Evolutionary conservation across 2,888 invertebrate species (phyloP), one percentile per base, ranked within the genome.

Genomic region (Euplagia quadripunctaria): DNA sequence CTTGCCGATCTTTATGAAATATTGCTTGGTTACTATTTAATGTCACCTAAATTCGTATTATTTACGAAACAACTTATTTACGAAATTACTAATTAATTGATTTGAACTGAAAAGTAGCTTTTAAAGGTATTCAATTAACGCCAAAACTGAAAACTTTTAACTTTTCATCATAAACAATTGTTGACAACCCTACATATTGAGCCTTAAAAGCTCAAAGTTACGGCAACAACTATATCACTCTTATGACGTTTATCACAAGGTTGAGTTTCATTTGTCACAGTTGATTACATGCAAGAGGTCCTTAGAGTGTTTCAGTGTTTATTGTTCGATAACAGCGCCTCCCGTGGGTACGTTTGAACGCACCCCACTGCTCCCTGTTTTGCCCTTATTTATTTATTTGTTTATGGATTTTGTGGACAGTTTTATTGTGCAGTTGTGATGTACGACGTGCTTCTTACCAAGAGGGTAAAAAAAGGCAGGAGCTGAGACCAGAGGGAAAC

Each of bases 301-400:
- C 65, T 31, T 8, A 74, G 74, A 73, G 64, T 73, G 73, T 73
- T 83, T 82, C 81, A 75, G 64, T 46, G 76, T 85, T 85, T 86
- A 86, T 85, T 80, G 71, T 79, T 61, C 69, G 76, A 77, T 81
- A 81, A 85, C 77, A 77, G 73, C 68, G 31, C 8, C 64, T 79
- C 86, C 78, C 81, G 1, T 3, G 80, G 77, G 86, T 71, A 68
- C 70, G 74, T 79, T 80, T 67, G 74, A 77, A 68, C 64, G 74
- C 74, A 14, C 71, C 68, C 71, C 65, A 78, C 67, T 64, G 70
- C 72, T 66, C 64, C 51, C 64, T 74, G 71, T 75, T 73, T 72
- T 75, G 67, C 76, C 61, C 72, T 79, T 77, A 76, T 76, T 81
- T 74, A 77, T 80, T 80, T 77, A 78, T 79, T 79, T 78, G 76